Evolutionary conservation across 2,113 vertebrate genomes (phyloP), one percentile per base, ranked within the genome.

Genomic region (Rallus limicola): DNA sequence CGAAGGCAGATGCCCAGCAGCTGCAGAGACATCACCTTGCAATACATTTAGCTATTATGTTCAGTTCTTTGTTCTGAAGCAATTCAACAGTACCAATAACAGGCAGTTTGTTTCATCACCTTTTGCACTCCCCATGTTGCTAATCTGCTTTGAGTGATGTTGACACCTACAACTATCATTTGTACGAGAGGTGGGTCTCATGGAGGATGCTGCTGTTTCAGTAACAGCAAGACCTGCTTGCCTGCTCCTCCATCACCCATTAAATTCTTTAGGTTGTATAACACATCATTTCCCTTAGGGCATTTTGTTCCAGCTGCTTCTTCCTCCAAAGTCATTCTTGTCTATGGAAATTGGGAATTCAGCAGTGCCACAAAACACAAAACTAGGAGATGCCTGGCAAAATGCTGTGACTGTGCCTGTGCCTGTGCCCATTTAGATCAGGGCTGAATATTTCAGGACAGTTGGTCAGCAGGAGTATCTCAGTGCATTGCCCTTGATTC

Each of bases 121-220:
- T 62, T 62, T 58, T 8, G 4, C 1, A 9, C 9, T 33, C 15
- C 25, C 28, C 0, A 0, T 17, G 58, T 36, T 59, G 64, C 64
- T 80, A 20, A n/a, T 5, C 31, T 16, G 72, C 60, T 74, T 31
- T 70, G 21, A 40, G 60, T 15, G 20, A 64, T 23, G 53, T 15
- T 10, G 15, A n/a, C 13, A 38, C 31, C 53, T 44, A 38, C 40
- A 62, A 24, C 40, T 16, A 24, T 28, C 29, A 50, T 19, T 26
- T n/a, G 5, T 36, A 4, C 2, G 12, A 48, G 26, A 68, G 36
- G 15, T 29, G 26, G 5, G 34, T 72, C 55, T 81, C 3, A 1
- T 38, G 6, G 4, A 76, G 74, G 64, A 46, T 1, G 2, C 42
- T 69, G 48, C 55, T 75, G 55, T 34, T 33, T 86, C 2, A 1